Conservation (phyloP, 2,113 vertebrate species). For the Epinephelus moara region DNA sequence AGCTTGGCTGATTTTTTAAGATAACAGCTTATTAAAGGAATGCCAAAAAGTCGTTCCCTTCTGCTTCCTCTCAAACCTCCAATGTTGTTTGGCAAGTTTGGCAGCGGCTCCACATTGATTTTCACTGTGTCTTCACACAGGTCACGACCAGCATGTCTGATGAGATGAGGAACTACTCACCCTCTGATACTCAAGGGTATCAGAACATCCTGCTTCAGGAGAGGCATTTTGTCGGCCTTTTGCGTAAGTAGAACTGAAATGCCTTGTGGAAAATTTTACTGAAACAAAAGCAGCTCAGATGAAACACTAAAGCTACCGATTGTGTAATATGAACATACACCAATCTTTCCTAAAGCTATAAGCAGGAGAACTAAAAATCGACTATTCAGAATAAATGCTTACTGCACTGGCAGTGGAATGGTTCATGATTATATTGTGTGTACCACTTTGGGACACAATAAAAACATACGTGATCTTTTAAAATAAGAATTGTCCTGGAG, state of each 20-base stretch:
- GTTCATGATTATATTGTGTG: background rate
- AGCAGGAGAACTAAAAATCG: background rate
- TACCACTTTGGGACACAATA: background rate
- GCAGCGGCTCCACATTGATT: constrained; percentile 48
- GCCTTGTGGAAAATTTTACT: background rate
- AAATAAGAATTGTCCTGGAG: too few relatives aligned
- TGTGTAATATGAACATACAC: background rate
- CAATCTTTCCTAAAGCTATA: background rate
- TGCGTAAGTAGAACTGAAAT: background rate
- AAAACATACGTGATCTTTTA: background rate
- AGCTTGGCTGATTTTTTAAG: constrained; percentile 35
- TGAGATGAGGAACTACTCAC: background rate
- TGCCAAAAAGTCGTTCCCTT: constrained; percentile 42
- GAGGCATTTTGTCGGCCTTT: constrained; percentile 17
- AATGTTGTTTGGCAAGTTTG: constrained; percentile 8
- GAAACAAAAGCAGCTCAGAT: background rate
- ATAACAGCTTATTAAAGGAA: constrained; percentile 33
- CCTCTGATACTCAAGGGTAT: background rate
- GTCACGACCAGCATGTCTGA: constrained; percentile 45
- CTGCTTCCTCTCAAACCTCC: constrained; percentile 8
- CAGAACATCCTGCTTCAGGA: constrained; percentile 17
- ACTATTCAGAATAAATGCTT: background rate
- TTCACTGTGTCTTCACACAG: constrained; percentile 20
- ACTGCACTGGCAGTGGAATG: background rate
- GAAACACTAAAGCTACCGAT: background rate